phyloP scores from a whole-genome alignment of 2,113 vertebrate genomes.

The Cyrtonyx montezumae region DNA sequence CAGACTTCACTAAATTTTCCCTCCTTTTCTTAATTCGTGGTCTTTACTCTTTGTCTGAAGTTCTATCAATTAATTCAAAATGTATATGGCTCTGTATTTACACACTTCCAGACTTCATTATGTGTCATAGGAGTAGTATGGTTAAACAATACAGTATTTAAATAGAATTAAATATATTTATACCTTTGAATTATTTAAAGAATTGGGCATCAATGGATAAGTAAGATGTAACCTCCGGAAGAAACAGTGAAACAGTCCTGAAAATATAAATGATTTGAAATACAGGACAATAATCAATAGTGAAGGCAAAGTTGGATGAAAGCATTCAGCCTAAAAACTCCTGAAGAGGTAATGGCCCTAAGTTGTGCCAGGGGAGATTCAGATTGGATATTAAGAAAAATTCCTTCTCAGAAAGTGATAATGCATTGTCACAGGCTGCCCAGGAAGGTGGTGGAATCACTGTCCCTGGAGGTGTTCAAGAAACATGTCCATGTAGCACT shows the following conservation, averaged over 20 bases:
- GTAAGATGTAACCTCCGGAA: neutral
- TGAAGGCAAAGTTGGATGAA: neutral
- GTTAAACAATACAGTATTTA: neutral
- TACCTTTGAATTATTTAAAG: neutral
- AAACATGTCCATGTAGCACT: too few species aligned
- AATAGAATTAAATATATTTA: neutral
- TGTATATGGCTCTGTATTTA: neutral
- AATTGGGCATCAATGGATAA: neutral
- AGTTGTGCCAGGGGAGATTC: too few species aligned
- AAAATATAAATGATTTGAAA: neutral
- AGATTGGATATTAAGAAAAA: too few species aligned
- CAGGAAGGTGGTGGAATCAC: too few species aligned
- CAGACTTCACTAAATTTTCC: neutral
- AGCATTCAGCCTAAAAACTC: neutral
- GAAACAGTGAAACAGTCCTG: neutral
- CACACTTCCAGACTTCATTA: neutral
- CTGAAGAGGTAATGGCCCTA: too few species aligned
- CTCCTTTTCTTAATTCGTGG: neutral
- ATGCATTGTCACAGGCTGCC: too few species aligned
- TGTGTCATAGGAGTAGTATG: neutral
- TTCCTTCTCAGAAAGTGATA: too few species aligned
- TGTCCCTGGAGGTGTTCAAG: too few species aligned
- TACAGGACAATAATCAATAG: neutral
- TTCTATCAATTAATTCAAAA: neutral
- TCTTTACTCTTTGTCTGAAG: neutral